A percentile compares a stretch with the other conserved stretches of the same genome.
Conservation (phyloP, 1,140 invertebrate species). For the Vanessa atalanta region DNA sequence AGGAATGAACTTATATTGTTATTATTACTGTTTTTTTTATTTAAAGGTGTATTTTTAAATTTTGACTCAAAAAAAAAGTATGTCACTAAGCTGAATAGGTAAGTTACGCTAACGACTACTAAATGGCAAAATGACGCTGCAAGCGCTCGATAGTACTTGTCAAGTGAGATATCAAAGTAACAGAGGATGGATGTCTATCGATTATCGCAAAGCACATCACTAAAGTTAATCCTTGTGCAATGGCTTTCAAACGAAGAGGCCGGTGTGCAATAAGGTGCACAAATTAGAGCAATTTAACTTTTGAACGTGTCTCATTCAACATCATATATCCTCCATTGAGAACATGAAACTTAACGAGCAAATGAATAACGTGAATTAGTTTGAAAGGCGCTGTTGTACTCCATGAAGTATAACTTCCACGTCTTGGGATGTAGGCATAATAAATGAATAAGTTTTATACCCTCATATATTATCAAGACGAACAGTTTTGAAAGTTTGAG, state of each 20-base stretch:
- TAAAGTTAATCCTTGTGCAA: constrained; percentile 60
- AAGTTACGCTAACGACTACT: too few species aligned
- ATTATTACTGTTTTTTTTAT: too few species aligned
- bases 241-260: constrained; percentile 63
- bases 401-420: constrained; percentile 17
- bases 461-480: neutral
- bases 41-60: too few species aligned
- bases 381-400: constrained; percentile 23
- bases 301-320: constrained; percentile 63
- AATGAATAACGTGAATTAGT: constrained; percentile 43
- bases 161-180: constrained; percentile 15
- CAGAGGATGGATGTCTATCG: constrained; percentile 18
- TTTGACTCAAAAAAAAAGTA: too few species aligned
- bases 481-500: constrained; percentile 10
- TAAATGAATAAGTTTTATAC: constrained; percentile 13
- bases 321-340: constrained; percentile 43
- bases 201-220: constrained; percentile 41
- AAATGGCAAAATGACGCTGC: neutral
- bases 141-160: neutral
- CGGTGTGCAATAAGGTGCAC: constrained; percentile 70
- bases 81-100: too few species aligned
- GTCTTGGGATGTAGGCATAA: constrained; percentile 12
- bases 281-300: constrained; percentile 79
- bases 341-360: constrained; percentile 45
- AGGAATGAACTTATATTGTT: too few species aligned